Base-by-base conservation (phyloP, 2,113 vertebrate species). In the Scytalopus superciliaris region DNA sequence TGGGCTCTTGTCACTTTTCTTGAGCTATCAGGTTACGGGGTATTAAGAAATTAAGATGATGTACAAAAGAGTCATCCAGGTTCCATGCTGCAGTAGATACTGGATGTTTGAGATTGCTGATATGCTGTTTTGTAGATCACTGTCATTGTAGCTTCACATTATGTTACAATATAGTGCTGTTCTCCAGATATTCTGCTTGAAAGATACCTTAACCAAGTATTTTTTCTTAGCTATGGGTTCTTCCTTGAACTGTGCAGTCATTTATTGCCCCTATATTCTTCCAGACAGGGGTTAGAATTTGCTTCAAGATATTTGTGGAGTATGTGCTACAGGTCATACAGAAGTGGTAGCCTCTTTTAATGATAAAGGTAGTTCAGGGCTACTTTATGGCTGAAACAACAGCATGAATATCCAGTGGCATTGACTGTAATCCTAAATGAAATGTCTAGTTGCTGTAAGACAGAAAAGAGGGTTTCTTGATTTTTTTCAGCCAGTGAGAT, bases 351-450 rank as follows among this genome's bases (percentile, higher is more conserved):
- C 7, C 37, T 78, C 12, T 78, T 81, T 62, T 24, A 39, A 16
- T 40, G 14, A 31, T 11, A 47, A 57, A 69, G 3, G 25, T 67
- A 31, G 5, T 28, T 84, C 76, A 77, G 45, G 19, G 5, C 40
- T 62, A n/a, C 9, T 31, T 69, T 67, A 22, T 49, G 42, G 8
- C n/a, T 83, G 55, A 42, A 55, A 30, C 49, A 76, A 44, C 18
- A 82, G 45, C 7, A 55, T 23, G 15, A 84, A 27, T 45, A 80
- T 21, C 35, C 16, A n/a, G 10, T 1, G 10, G 22, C 0, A 0
- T 8, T 69, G 28, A n/a, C 24, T 73, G 21, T 47, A 87, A 42
- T 55, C 30, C 15, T 37, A 53, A 66, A 62, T 1, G 0, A 24
- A 90, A 76, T 28, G 13, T 12, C 19, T 72, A n/a, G 15, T 11